Conservation (phyloP, 2,888 invertebrate species). For the Drosophila testacea region DNA sequence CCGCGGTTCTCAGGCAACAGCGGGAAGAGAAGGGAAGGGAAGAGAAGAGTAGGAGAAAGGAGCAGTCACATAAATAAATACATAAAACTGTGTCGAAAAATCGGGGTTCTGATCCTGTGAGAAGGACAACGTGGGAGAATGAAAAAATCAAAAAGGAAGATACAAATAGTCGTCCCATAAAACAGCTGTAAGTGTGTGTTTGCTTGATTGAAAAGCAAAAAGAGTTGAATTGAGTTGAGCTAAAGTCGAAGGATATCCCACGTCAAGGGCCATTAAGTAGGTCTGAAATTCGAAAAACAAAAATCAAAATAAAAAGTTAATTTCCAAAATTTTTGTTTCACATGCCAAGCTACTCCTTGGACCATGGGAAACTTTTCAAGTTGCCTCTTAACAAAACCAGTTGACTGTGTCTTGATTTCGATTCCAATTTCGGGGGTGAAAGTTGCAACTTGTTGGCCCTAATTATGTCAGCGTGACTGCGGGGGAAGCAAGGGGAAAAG, state of each 20-base stretch:
- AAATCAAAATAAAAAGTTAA: constrained; percentile 47
- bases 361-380: constrained; percentile 60
- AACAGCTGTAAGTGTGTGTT: constrained; percentile 21
- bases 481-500: neutral
- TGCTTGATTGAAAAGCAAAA: constrained; percentile 36
- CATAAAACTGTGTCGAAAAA: constrained; percentile 64
- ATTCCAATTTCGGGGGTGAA: constrained; percentile 54
- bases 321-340: constrained; percentile 38
- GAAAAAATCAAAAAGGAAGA: constrained; percentile 18
- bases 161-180: constrained; percentile 10
- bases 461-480: constrained; percentile 55
- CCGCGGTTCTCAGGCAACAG: constrained; percentile 31
- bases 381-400: constrained; percentile 49
- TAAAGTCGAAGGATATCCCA: constrained; percentile 38
- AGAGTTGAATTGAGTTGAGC: constrained; percentile 18
- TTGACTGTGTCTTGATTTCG: constrained; percentile 65
- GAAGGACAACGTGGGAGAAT: constrained; percentile 71
- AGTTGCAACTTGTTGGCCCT: constrained; percentile 60
- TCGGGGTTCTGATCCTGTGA: constrained; percentile 51
- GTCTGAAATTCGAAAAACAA: neutral
- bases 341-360: constrained; percentile 18
- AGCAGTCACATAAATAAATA: constrained; percentile 39
- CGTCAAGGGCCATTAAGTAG: constrained; percentile 62
- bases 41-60: constrained; percentile 1
- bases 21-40: neutral